Conservation (phyloP, 2,797 vertebrate species). For the Betta splendens region DNA sequence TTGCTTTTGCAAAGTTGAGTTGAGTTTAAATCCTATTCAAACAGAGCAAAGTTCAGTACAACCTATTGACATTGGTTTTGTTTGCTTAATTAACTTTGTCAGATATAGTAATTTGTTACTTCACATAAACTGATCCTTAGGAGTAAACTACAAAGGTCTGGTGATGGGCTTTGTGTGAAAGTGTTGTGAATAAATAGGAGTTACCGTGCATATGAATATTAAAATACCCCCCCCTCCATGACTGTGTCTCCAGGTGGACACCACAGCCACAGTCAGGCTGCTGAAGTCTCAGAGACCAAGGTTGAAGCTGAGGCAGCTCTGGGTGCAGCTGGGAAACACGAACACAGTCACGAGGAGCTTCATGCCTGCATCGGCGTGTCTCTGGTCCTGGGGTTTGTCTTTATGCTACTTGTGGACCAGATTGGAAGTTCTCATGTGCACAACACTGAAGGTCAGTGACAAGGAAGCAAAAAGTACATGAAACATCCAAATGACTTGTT, state of each 20-base stretch:
- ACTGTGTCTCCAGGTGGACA: slow-evolving; percentile 69
- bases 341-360: slow-evolving; percentile 87
- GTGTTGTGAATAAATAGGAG: not conserved
- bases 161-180: not conserved
- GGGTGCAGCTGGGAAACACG: slow-evolving; percentile 63
- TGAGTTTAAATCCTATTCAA: slow-evolving; percentile 22
- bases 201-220: not conserved
- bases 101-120: not conserved
- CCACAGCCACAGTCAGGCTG: slow-evolving; percentile 66
- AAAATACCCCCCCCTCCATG: not conserved
- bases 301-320: slow-evolving; percentile 67
- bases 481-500: not conserved
- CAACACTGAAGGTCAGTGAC: slow-evolving; percentile 86
- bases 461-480: not conserved
- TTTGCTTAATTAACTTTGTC: slow-evolving; percentile 14
- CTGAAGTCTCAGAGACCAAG: slow-evolving; percentile 72
- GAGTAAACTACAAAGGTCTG: not conserved
- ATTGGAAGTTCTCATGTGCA: slow-evolving; percentile 95
- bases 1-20: not conserved
- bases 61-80: not conserved
- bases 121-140: not conserved
- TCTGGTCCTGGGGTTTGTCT: slow-evolving; percentile 96
- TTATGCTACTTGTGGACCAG: slow-evolving; percentile 98
- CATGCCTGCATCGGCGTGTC: slow-evolving; percentile 97
- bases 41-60: slow-evolving; percentile 45